These are phyloP conservation scores for Kryptopterus vitreolus DNA, from an alignment of 2,797 vertebrate genomes.

Conservation along the genomic window DNA sequence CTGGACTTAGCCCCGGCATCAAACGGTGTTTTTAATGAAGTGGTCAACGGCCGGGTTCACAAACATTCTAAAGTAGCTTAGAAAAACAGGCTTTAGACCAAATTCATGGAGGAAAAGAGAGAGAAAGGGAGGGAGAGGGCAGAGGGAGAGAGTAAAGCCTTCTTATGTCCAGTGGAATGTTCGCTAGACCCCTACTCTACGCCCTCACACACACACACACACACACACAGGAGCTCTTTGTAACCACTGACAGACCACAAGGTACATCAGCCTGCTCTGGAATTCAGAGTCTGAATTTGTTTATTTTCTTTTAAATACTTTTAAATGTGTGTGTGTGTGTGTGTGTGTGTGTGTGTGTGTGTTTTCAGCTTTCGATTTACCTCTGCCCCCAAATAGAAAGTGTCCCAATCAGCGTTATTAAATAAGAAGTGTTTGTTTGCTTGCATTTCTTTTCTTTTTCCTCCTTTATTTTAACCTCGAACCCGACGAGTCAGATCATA, in stretches of 20 bases:
- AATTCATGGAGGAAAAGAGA: conserved; percentile 25
- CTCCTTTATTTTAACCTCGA: neutral
- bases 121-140: conserved; percentile 35
- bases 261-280: conserved; percentile 55
- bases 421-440: conserved; percentile 46
- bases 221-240: conserved; percentile 62
- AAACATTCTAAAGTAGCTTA: conserved; percentile 68
- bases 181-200: conserved; percentile 55
- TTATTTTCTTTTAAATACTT: conserved; percentile 62
- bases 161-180: conserved; percentile 63
- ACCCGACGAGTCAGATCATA: neutral
- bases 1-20: conserved; percentile 56
- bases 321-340: conserved; percentile 29
- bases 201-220: conserved; percentile 34
- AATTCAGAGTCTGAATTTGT: conserved; percentile 57
- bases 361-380: conserved; percentile 16
- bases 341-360: conserved; percentile 36
- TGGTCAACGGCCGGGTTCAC: conserved; percentile 62
- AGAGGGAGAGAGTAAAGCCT: conserved; percentile 52
- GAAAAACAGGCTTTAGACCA: conserved; percentile 62
- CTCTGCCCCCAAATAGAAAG: conserved; percentile 54
- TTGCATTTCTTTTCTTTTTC: neutral
- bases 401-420: conserved; percentile 44
- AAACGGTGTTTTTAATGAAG: conserved; percentile 64
- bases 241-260: conserved; percentile 54